phyloP scores from a whole-genome alignment of 2,797 vertebrate species.

The Eulemur mongoz region DNA sequence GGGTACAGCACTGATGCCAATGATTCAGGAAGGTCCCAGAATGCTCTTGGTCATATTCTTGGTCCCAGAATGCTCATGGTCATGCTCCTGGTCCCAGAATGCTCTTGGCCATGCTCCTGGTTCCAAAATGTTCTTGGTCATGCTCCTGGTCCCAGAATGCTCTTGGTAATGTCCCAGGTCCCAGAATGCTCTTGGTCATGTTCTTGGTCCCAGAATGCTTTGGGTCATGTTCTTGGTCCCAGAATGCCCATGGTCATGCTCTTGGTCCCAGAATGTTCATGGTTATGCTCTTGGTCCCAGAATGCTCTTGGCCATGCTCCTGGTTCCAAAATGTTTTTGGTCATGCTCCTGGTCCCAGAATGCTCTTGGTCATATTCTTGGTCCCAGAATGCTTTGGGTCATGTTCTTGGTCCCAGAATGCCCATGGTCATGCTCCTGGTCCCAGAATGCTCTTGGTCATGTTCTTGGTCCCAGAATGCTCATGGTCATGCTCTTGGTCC shows the following conservation, averaged over 20 bases:
- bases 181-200: not conserved
- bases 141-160: not conserved
- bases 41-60: not conserved
- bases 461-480: not conserved
- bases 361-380: not conserved
- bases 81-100: not conserved
- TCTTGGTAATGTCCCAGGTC: not conserved
- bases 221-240: not conserved
- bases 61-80: not conserved
- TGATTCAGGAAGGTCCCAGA: not conserved
- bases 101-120: too few relatives aligned
- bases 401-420: not conserved
- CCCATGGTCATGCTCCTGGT: not conserved
- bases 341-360: not conserved
- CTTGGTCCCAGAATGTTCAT: not conserved
- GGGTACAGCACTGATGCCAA: rapidly evolving
- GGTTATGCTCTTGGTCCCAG: not conserved
- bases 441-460: not conserved
- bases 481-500: not conserved
- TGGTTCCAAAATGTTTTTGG: not conserved
- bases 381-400: not conserved
- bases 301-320: not conserved
- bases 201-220: not conserved
- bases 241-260: not conserved
- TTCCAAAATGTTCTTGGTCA: not conserved